Percentiles rank a stretch among this genome's conserved stretches.
Conservation (phyloP, 1,140 invertebrate genomes). For the Atta colombica region DNA sequence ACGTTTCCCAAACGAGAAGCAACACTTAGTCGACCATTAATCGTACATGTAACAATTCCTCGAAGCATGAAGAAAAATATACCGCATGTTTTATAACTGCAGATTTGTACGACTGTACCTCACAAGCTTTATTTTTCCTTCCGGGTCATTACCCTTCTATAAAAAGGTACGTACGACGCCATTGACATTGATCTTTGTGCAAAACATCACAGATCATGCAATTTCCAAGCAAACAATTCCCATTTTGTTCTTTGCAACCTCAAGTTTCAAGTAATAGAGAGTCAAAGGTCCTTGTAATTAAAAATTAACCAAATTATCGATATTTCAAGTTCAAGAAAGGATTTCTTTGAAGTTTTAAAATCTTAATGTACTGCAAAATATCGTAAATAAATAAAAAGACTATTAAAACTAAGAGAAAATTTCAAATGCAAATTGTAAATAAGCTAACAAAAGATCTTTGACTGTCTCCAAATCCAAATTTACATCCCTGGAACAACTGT, state of each 20-base stretch:
- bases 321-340: neutral
- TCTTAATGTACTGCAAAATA: neutral
- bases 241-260: neutral
- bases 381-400: neutral
- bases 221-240: conserved; percentile 23
- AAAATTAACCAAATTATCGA: neutral
- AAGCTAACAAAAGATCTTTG: neutral
- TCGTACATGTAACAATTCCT: conserved; percentile 58
- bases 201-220: conserved; percentile 63
- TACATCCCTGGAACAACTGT: conserved; percentile 10
- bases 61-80: conserved; percentile 52
- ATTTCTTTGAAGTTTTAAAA: neutral
- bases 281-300: neutral
- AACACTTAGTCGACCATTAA: conserved; percentile 68
- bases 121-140: conserved; percentile 84
- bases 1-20: conserved; percentile 66
- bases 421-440: conserved; percentile 4
- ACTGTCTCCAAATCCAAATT: conserved; percentile 9
- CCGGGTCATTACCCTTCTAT: conserved; percentile 28
- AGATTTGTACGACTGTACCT: conserved; percentile 31
- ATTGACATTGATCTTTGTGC: conserved; percentile 49
- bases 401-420: neutral
- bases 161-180: neutral
- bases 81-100: conserved; percentile 33
- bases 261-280: neutral